Conservation (phyloP, 53 echinoderm and acorn worm species). For the Antedon mediterranea region DNA sequence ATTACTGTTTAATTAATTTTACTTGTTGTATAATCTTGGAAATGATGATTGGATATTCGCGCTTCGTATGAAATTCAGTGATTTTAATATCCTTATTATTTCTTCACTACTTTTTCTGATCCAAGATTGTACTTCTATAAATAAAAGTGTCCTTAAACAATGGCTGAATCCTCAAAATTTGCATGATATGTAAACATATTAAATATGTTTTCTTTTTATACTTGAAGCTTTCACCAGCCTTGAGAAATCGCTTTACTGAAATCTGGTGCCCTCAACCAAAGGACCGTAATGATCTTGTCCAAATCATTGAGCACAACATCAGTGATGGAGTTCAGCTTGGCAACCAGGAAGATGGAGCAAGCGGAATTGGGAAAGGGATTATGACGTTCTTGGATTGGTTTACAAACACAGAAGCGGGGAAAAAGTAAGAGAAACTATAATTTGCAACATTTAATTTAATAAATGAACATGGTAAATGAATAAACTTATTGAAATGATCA, state of each 20-base stretch:
- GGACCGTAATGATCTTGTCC: constrained; percentile 39
- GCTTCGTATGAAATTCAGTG: neutral
- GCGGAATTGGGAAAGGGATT: constrained; percentile 80
- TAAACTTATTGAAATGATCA: too few species aligned
- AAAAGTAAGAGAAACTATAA: constrained; percentile 20
- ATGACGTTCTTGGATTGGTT: constrained; percentile 95
- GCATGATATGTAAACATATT: too few species aligned
- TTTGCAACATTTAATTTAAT: neutral
- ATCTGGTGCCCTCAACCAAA: constrained; percentile 85
- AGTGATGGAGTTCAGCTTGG: constrained; percentile 61
- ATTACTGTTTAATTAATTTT: neutral
- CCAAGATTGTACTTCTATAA: too few species aligned
- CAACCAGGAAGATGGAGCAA: constrained; percentile 83
- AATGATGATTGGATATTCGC: neutral
- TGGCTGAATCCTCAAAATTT: too few species aligned
- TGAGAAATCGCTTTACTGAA: constrained; percentile 94
- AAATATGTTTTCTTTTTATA: too few species aligned
- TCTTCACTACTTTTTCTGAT: neutral
- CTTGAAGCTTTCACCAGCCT: constrained; percentile 86
- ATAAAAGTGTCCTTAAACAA: too few species aligned
- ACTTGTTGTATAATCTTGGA: neutral
- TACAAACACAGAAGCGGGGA: constrained; percentile 68
- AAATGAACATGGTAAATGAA: too few species aligned
- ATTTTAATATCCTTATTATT: neutral
- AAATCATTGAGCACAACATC: constrained; percentile 88